Evolutionary conservation across 2,888 invertebrate genomes (phyloP).

Genomic region (Beris chalybata): DNA sequence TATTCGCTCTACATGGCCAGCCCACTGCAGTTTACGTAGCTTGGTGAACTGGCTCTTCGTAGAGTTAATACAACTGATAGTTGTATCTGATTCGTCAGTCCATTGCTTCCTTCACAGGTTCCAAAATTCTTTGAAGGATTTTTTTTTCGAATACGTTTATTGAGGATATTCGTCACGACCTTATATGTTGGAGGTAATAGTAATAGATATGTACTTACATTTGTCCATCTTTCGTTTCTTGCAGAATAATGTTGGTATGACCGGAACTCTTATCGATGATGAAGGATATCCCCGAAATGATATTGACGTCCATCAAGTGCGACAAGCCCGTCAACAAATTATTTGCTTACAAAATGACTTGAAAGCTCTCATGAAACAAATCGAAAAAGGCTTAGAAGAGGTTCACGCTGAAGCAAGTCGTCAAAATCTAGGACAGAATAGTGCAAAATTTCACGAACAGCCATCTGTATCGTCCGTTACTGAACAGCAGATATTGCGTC

Average conservation of each 20-base stretch:
- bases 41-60: too few relatives aligned
- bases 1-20: too few relatives aligned
- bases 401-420: conserved; percentile 59
- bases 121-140: too few relatives aligned
- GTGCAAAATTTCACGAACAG: conserved; percentile 37
- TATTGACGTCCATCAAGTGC: conserved; percentile 89
- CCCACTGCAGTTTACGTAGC: too few relatives aligned
- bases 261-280: conserved; percentile 77
- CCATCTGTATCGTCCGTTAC: conserved; percentile 5
- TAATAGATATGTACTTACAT: too few relatives aligned
- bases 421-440: conserved; percentile 34
- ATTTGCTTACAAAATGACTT: conserved; percentile 91
- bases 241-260: conserved; percentile 82
- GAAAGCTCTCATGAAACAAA: conserved; percentile 77
- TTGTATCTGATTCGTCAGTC: too few relatives aligned
- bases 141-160: too few relatives aligned
- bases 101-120: too few relatives aligned
- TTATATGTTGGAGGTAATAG: too few relatives aligned
- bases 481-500: conserved; percentile 13
- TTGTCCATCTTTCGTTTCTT: conserved; percentile 35
- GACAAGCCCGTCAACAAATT: conserved; percentile 84
- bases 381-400: conserved; percentile 72
- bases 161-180: too few relatives aligned
- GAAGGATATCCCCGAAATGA: conserved; percentile 87
- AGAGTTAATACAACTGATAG: too few relatives aligned